Base-by-base conservation (phyloP, 2,797 vertebrate species). In the Hephaestus fuliginosus region DNA sequence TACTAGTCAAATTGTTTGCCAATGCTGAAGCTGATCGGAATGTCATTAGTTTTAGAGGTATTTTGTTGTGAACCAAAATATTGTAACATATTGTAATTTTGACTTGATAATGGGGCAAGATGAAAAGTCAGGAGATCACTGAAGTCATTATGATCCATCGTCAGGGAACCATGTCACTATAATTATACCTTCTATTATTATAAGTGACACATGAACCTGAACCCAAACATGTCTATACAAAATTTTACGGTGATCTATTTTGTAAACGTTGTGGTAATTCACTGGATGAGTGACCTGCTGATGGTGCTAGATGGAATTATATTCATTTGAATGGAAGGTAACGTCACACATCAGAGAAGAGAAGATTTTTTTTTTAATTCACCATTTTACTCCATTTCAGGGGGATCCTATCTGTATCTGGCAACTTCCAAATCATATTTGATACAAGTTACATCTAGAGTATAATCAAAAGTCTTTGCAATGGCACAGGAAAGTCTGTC, bases 401-500 rank as follows among this genome's bases (percentile, higher is more conserved):
- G n/a, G 60, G 28, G 20, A 46, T 70, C 6, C 20, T 48, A 28
- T 39, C 36, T 56, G 5, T 64, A 80, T 80, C 63, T 64, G 64
- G 22, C 22, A 41, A 68, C 33, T 66, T 82, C 55, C 13, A 81
- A 17, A 76, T 80, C 43, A 78, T 18, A 68, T 52, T 76, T 75
- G 48, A 65, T 49, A 30, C 20, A 25, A 30, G 64, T 62, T 20
- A 25, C 46, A 74, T 69, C 4, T 36, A 39, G 30, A 76, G 55
- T 76, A 25, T 30, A 66, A 52, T 85, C 62, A 70, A 52, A 78
- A 64, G 28, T 78, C 55, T 76, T 73, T 60, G 51, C 72, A 80
- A 3, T 79, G 53, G 82, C 80, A 85, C 41, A 39, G 62, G 46
- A 49, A 78, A 74, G 70, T 78, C 39, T 70, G 60, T 79, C 70